Conservation (phyloP, 1,140 invertebrate genomes). For the Eumaeus atala region DNA sequence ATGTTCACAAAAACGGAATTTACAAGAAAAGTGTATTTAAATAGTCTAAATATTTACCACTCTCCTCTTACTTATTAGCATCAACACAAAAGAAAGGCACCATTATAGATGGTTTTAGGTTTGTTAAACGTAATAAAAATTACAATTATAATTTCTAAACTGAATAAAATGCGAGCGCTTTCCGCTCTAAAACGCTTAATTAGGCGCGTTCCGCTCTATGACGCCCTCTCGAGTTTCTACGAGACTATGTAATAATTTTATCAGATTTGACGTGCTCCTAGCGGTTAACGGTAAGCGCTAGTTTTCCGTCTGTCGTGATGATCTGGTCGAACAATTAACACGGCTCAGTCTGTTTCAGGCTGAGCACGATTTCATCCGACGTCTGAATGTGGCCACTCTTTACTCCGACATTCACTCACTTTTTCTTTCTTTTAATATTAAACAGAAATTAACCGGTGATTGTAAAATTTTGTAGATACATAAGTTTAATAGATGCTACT, state of each 20-base stretch:
- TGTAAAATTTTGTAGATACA: too few relatives aligned
- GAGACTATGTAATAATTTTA: conserved; percentile 53
- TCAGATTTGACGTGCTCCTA: conserved; percentile 35
- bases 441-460: too few relatives aligned
- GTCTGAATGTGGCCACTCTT: too few relatives aligned
- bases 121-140: conserved; percentile 29
- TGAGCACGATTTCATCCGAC: background rate
- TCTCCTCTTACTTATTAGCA: conserved; percentile 7
- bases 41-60: background rate
- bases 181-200: conserved; percentile 64
- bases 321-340: conserved; percentile 17
- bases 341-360: conserved; percentile 10
- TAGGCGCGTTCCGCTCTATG: conserved; percentile 61
- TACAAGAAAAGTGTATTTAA: background rate
- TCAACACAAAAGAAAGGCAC: conserved; percentile 10
- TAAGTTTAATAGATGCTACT: too few relatives aligned
- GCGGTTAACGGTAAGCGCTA: conserved; percentile 26
- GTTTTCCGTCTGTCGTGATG: conserved; percentile 17
- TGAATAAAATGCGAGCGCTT: conserved; percentile 33
- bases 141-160: conserved; percentile 29
- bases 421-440: too few relatives aligned
- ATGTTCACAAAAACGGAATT: background rate
- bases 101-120: conserved; percentile 4
- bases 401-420: too few relatives aligned
- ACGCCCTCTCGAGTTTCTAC: conserved; percentile 53